Evolutionary conservation across 2,888 invertebrate species (phyloP).

Genomic region (Steinernema scapterisci): DNA sequence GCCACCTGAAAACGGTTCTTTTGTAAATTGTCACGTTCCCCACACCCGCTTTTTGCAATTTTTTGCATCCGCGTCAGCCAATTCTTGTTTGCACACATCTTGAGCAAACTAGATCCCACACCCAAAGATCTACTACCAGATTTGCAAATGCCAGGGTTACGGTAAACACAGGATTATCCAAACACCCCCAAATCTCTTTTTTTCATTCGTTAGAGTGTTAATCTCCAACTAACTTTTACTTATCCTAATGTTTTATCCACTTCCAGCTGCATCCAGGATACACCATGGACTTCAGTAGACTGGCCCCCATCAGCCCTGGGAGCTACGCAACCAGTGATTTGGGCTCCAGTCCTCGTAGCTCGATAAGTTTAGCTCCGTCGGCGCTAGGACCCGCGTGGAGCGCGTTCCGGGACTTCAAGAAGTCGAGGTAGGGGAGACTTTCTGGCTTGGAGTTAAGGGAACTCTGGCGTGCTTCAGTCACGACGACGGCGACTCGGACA

Average conservation of each 20-base stretch:
- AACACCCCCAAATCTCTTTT: neutral
- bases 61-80: no score
- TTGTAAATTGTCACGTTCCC: no score
- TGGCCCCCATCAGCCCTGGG: constrained; percentile 56
- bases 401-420: constrained; percentile 56
- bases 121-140: no score
- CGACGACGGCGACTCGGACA: constrained; percentile 53
- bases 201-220: no score
- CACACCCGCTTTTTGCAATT: no score
- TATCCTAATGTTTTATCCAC: neutral
- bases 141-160: no score
- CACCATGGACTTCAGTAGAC: constrained; percentile 45
- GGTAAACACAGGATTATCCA: neutral
- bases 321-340: constrained; percentile 66
- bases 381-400: constrained; percentile 56
- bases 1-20: no score
- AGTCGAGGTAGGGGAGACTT: constrained; percentile 35
- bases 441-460: no score
- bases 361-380: constrained; percentile 50
- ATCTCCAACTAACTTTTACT: neutral
- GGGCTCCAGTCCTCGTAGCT: constrained; percentile 61
- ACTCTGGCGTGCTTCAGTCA: no score
- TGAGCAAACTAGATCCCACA: no score
- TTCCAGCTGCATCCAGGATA: constrained; percentile 54
- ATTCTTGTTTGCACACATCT: no score